Base-by-base conservation (phyloP, 2,888 invertebrate species). In the Polymixis flavicincta region DNA sequence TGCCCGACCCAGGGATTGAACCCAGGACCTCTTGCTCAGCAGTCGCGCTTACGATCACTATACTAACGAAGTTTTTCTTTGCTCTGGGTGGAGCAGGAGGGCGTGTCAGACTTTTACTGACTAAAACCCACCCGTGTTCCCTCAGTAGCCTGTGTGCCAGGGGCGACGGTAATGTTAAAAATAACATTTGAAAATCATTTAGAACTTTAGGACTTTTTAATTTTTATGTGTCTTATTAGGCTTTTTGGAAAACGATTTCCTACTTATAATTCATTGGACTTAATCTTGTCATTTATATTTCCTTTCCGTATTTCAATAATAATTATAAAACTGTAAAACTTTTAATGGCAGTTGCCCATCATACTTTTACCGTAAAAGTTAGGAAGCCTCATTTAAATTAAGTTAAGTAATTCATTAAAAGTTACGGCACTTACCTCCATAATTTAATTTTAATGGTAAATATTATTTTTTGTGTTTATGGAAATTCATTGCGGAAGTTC, bases 231-330 rank as follows among this genome's bases (percentile, higher is more conserved):
- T 42, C 32, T 9, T 7, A 9, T 63, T n/a, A 32, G 37, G 57
- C 4, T 48, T 45, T 59, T 65, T 19, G 14, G 9, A 22, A 65
- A 83, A 66, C 25, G 48, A 50, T 67, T 83, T 68, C 45, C 71
- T 65, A 32, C 50, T 65, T 64, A 50, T 82, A 66, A 77, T 77
- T 85, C 61, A 76, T 69, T 45, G 32, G 54, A 60, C 61, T 67
- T 82, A 71, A 71, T 74, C 74, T 37, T 81, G 74, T 74, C 37
- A 63, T 84, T 74, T 71, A 84, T 66, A 63, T 70, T 76, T 84
- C n/a, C 45, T 67, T 83, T 19, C 45, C 66, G 60, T 72, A 82
- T 83, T 76, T 83, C 48, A 83, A 82, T 81, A 72, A 74, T 83
- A 71, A 85, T 82, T 74, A 71, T 22, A n/a, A 69, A 82, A 82